Base-by-base conservation (phyloP, 2,113 vertebrate genomes). In the Spermophilus dauricus region DNA sequence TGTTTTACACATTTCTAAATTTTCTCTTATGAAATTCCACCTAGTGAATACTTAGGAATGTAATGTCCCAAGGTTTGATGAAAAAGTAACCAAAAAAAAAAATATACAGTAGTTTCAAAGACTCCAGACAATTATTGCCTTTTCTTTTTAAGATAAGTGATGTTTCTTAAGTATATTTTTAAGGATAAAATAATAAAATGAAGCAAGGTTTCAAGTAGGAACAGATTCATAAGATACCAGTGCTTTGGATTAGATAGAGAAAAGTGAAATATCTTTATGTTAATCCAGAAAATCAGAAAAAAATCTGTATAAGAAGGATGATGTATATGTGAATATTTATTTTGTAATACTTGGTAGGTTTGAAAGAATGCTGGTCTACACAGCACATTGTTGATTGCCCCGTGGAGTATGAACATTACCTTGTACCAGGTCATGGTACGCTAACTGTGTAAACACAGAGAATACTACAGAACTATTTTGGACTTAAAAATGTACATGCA, bases 111-210 rank as follows among this genome's bases (percentile, higher is more conserved):
- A 34, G 4, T 30, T 18, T 51, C 20, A 80, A 70, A 58, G 18
- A 72, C 42, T 77, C 4, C 3, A 73, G n/a, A 8, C 3, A 89
- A 7, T 77, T n/a, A 65, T 56, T 87, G 28, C 10, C 11, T 69
- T 86, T 94, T 86, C 24, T 72, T 22, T 48, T 90, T 84, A 86
- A 96, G 75, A 92, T 56, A 48, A 86, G 39, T 26, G 9, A 11
- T 30, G 1, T 61, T 96, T 95, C 65, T 65, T 81, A 81, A 84
- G 92, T 89, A 56, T 34, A 94, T 24, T 75, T 86, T 86, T 91
- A 4, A 63, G 37, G 26, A n/a, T 69, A 78, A 37, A 88, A 20
- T 56, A 89, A 51, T 16, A 91, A 53, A 53, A 39, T 88, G 34
- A 90, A 83, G 58, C 30, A 94, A 84, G 87, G 11, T 81, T 96